phyloP scores from a whole-genome alignment of 2,888 invertebrate species.

The Brachylomia viminalis region DNA sequence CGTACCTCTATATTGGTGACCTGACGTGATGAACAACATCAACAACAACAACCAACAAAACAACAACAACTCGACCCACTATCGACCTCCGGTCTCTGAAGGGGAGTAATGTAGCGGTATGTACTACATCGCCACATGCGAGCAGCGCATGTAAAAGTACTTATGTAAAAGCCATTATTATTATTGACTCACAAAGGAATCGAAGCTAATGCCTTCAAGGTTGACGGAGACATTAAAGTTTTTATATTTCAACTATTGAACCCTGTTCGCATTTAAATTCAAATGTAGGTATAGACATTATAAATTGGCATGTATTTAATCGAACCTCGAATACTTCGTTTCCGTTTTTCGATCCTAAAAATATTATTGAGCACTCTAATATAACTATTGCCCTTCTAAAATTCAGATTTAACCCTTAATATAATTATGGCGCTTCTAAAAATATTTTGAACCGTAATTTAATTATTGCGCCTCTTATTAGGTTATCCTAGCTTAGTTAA shows the following conservation, averaged over 20 bases:
- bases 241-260: constrained; percentile 23
- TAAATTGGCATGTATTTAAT: neutral
- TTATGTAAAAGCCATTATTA: constrained; percentile 8
- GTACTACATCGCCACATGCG: no score
- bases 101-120: no score
- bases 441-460: no score
- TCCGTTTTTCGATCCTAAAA: neutral
- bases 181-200: neutral
- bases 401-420: no score
- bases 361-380: neutral
- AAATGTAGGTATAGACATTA: neutral
- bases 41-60: no score
- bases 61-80: no score
- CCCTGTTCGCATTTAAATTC: neutral
- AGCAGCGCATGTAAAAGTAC: neutral
- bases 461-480: neutral
- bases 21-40: no score
- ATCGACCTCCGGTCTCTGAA: no score
- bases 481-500: no score
- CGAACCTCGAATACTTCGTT: neutral
- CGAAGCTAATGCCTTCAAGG: neutral
- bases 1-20: no score
- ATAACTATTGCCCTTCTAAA: neutral
- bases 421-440: no score
- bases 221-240: neutral